Evolutionary conservation across 2,113 vertebrate genomes (phyloP), one percentile per base, ranked within the genome.

Genomic region (Typhlomys cinereus): DNA sequence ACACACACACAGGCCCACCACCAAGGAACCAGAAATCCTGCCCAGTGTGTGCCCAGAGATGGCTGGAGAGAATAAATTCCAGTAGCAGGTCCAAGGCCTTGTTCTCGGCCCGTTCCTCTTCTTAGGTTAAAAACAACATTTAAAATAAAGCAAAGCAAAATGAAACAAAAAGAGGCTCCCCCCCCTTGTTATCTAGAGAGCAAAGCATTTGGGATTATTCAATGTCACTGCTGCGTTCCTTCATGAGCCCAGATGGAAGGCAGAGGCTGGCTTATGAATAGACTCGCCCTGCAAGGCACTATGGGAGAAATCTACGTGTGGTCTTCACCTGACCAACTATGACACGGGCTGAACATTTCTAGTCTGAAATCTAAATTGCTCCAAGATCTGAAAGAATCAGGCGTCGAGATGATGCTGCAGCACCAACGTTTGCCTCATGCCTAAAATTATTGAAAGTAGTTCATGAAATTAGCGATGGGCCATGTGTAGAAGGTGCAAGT

Each of bases 1-100:
- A n/a, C n/a, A n/a, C n/a, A n/a, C n/a, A n/a, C n/a, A n/a, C n/a
- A n/a, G n/a, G n/a, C n/a, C n/a, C n/a, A n/a, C n/a, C n/a, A 25
- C 29, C 57, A 64, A 88, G 52, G 66, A 89, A 89, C 73, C 91
- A 93, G 93, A 91, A 89, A 84, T 78, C 75, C 76, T 67, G 80
- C 88, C 48, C 79, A 7, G 39, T 88, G 81, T 74, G 87, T 44
- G 95, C 87, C 93, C 93, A 95, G 90, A 89, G 80, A 93, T 78
- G 76, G 67, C 54, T 71, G 31, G 34, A 73, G 82, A 91, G 83
- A 73, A 67, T 73, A 85, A 50, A 90, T 39, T 64, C 90, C 39
- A 62, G 21, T 74, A 70, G 50, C 12, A 70, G 61, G 83, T 76
- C n/a, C 90, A 92, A 92, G 76, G 95, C 50, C 44, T 34, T 4